A percentile compares a stretch with the other conserved stretches of the same genome.
Evolutionary conservation across 2,113 vertebrate genomes (phyloP).

Genomic region (Fulmarus glacialis): DNA sequence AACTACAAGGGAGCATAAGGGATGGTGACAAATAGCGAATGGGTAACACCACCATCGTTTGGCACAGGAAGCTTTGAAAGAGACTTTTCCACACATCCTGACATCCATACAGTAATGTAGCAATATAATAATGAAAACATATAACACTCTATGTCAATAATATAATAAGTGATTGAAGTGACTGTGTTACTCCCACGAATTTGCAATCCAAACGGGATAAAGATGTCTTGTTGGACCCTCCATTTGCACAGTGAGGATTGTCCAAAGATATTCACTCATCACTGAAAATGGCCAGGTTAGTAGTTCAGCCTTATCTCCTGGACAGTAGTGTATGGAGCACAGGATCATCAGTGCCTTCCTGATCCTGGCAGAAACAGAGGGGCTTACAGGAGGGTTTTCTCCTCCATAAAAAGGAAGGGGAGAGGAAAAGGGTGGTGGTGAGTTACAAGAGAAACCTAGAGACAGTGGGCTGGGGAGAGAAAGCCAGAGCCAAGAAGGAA

Average conservation of each 20-base stretch:
- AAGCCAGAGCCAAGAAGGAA: neutral
- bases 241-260: neutral
- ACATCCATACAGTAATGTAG: neutral
- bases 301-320: neutral
- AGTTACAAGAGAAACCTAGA: neutral
- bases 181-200: neutral
- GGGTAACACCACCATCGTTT: rapidly evolving
- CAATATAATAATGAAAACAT: neutral
- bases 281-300: neutral
- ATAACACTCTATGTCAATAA: neutral
- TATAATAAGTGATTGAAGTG: neutral
- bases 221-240: neutral
- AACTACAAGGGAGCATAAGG: neutral
- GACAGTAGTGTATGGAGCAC: neutral
- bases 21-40: neutral
- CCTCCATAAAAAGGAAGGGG: neutral
- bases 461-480: neutral
- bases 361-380: neutral
- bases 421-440: neutral
- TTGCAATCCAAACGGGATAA: neutral
- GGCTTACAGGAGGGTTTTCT: neutral
- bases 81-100: neutral
- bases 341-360: neutral
- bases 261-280: neutral
- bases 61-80: neutral